Conservation (phyloP, 2,113 vertebrate genomes). For the Actenoides hombroni region DNA sequence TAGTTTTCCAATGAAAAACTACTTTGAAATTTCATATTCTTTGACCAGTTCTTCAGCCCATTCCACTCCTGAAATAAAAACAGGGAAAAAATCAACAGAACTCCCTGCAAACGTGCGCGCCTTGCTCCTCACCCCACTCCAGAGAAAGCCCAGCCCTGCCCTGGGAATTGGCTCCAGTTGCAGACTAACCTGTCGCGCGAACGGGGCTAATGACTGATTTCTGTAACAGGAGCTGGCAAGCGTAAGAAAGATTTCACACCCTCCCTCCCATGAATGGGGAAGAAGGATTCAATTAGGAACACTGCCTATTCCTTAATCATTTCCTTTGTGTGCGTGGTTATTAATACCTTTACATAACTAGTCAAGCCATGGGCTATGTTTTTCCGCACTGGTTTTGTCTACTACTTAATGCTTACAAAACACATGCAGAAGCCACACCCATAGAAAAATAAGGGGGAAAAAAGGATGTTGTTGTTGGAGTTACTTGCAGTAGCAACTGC, state of each 20-base stretch:
- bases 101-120: background rate
- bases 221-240: conserved; percentile 1
- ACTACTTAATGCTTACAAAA: background rate
- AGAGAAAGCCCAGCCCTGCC: background rate
- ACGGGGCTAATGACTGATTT: background rate
- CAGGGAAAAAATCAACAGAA: background rate
- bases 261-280: conserved; percentile 17
- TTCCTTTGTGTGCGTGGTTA: conserved; percentile 17
- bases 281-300: conserved; percentile 18
- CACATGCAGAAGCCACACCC: background rate
- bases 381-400: background rate
- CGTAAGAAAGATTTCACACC: conserved; percentile 18
- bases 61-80: background rate
- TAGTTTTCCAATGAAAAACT: background rate
- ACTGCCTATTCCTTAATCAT: conserved; percentile 1
- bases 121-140: background rate
- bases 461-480: background rate
- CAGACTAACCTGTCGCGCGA: background rate
- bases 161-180: background rate
- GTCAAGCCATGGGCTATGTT: conserved; percentile 25
- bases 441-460: background rate
- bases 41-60: background rate
- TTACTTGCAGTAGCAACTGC: background rate
- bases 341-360: conserved; percentile 8
- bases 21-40: background rate